phyloP scores from a whole-genome alignment of 2,888 invertebrate species.

The Philopedon plagiatum region DNA sequence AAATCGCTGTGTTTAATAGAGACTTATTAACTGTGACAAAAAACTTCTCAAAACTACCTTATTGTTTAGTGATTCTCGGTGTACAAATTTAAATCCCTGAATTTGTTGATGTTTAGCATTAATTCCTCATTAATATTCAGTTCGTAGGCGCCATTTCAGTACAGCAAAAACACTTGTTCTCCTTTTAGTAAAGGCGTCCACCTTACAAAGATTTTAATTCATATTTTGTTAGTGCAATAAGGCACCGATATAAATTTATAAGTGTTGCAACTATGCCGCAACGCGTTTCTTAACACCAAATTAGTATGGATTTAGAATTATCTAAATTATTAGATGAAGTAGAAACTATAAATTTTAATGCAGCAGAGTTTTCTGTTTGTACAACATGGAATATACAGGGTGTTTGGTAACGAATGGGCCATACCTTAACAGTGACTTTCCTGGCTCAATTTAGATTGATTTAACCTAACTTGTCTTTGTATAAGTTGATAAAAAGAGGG shows the following conservation, averaged over 20 bases:
- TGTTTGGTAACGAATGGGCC: too few species aligned
- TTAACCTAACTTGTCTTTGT: too few species aligned
- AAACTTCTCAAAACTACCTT: too few species aligned
- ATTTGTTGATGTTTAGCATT: neutral
- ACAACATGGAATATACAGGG: neutral
- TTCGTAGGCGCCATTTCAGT: slow-evolving; percentile 14
- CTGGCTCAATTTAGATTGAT: too few species aligned
- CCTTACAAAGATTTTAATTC: slow-evolving; percentile 23
- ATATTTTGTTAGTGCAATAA: slow-evolving; percentile 20
- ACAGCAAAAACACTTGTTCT: slow-evolving; percentile 29
- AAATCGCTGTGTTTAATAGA: too few species aligned
- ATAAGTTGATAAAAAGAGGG: too few species aligned
- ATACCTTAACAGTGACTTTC: too few species aligned
- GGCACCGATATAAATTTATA: slow-evolving; percentile 18
- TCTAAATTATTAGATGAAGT: slow-evolving; percentile 16
- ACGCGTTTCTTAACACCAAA: slow-evolving; percentile 15
- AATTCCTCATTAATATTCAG: slow-evolving; percentile 1
- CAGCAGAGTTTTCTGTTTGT: neutral
- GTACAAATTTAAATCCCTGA: neutral
- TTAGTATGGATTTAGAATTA: slow-evolving; percentile 12
- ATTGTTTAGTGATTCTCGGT: too few species aligned
- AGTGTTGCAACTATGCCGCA: slow-evolving; percentile 9
- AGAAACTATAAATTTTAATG: slow-evolving; percentile 12
- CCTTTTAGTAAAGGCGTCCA: slow-evolving; percentile 28
- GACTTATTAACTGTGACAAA: too few species aligned